Evolutionary conservation across 2,888 invertebrate genomes (phyloP).

Genomic region (Torymus aiolomorphi): DNA sequence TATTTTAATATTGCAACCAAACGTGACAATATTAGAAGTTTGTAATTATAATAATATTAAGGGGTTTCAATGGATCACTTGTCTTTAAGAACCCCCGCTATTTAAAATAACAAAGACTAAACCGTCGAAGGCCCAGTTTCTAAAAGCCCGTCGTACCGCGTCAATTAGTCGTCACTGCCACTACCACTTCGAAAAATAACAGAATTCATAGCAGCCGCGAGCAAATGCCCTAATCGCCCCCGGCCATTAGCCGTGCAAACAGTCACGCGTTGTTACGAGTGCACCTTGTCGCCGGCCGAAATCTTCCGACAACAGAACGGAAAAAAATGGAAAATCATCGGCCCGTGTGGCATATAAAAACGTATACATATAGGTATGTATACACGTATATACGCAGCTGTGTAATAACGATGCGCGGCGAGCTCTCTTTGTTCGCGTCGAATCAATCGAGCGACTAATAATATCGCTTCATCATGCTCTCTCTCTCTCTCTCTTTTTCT

Average conservation of each 20-base stretch:
- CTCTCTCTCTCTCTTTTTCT: background rate
- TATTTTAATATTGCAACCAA: no score
- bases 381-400: conserved; percentile 27
- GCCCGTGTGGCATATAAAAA: no score
- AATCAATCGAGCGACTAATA: conserved; percentile 41
- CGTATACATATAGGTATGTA: no score
- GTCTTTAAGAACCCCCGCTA: no score
- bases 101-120: no score
- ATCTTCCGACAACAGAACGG: conserved; percentile 11
- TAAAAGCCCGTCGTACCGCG: no score
- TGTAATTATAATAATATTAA: no score
- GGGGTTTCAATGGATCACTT: no score
- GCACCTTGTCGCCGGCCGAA: background rate
- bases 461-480: conserved; percentile 47
- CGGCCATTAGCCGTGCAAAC: conserved; percentile 15
- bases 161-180: no score
- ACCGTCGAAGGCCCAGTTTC: no score
- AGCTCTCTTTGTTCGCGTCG: conserved; percentile 27
- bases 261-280: conserved; percentile 5
- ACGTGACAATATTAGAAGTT: no score
- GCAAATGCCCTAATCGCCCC: conserved; percentile 4
- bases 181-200: no score
- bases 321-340: conserved; percentile 30
- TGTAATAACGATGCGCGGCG: background rate
- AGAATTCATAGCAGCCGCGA: conserved; percentile 3